Conservation (phyloP, 1,140 invertebrate species). For the Eumeta japonica region DNA sequence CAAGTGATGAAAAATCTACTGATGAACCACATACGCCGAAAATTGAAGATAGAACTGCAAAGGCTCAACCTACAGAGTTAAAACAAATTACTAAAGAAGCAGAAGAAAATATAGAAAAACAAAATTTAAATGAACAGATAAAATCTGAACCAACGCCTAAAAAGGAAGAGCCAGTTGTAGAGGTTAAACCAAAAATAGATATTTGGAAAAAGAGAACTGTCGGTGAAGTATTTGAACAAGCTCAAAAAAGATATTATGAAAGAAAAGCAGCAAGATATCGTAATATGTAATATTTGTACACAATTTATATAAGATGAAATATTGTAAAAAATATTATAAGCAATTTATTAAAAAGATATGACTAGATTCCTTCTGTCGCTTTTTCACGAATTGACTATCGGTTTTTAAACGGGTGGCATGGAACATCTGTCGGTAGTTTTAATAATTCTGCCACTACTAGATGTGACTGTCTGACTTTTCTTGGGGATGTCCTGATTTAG, state of each 20-base stretch:
- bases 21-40: slow-evolving; percentile 15
- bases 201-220: slow-evolving; percentile 86
- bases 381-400: too few relatives aligned
- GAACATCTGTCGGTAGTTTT: too few relatives aligned
- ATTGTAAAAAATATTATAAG: slow-evolving; percentile 4
- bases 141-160: slow-evolving; percentile 9
- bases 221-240: slow-evolving; percentile 75
- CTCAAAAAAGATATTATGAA: slow-evolving; percentile 76
- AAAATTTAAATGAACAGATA: slow-evolving; percentile 12
- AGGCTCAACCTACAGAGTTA: slow-evolving; percentile 11
- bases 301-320: slow-evolving; percentile 3
- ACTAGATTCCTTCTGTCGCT: neutral
- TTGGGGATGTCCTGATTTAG: too few relatives aligned
- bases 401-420: too few relatives aligned
- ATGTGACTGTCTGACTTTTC: too few relatives aligned
- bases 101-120: slow-evolving; percentile 17
- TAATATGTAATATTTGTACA: slow-evolving; percentile 10
- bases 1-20: slow-evolving; percentile 42
- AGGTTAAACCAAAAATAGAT: slow-evolving; percentile 60
- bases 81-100: slow-evolving; percentile 11
- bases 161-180: slow-evolving; percentile 9
- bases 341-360: neutral
- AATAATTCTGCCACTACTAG: too few relatives aligned
- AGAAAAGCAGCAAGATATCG: slow-evolving; percentile 63
- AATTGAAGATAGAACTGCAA: slow-evolving; percentile 11